Evolutionary conservation across 1,140 invertebrate genomes (phyloP), one percentile per base, ranked within the genome.

Genomic region (Pararge aegeria): DNA sequence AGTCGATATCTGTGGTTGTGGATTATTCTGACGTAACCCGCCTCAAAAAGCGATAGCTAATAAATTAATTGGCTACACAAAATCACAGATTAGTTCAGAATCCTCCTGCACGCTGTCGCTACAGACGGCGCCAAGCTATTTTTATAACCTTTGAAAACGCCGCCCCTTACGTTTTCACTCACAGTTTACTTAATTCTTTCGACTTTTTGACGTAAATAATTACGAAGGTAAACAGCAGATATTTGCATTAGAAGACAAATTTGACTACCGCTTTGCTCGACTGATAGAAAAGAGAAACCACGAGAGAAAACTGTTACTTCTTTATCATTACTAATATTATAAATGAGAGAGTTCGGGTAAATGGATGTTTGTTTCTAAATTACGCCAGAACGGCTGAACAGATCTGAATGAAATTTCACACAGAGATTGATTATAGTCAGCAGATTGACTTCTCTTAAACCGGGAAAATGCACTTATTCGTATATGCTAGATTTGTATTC

Each of bases 81-180:
- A 42, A 42, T 42, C 16, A 16, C 13, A 16, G 38, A 42, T 42
- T 18, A 42, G 16, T 42, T 42, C 13, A 18, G 16, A 42, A 42
- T 13, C 18, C 13, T 15, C 16, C 38, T 9, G 5, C 6, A n/a
- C 44, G 44, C 44, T 46, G 12, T 2, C 40, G 40, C 5, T 20
- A 12, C 44, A 46, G 44, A 18, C 15, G 44, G 44, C 44, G 44
- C 44, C 44, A 21, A 9, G 18, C 44, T 46, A 46, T 46, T 20
- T 46, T 46, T 21, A n/a, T 46, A 46, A 10, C 44, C 44, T 46
- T 46, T 46, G 44, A 46, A 46, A 46, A 34, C 19, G 20, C 44
- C 44, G 44, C 44, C 20, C 44, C 44, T 46, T n/a, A 46, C 21
- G 44, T 46, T 46, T 46, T 46, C 44, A 46, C 44, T 46, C 44